Evolutionary conservation across 2,113 vertebrate genomes (phyloP).

Genomic region (Pelusios castaneus): DNA sequence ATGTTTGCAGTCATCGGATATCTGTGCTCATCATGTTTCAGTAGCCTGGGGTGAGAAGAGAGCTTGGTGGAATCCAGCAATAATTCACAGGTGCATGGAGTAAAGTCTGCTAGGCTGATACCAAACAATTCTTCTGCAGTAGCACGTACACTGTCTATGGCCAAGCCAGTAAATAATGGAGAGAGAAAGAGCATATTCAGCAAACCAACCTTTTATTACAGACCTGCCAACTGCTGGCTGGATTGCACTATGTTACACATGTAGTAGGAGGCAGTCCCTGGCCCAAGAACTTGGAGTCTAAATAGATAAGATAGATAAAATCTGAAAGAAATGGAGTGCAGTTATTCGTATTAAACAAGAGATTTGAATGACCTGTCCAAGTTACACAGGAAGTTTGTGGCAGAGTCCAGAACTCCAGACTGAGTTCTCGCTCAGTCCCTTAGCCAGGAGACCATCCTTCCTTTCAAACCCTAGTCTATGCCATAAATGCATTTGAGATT

Average conservation of each 20-base stretch:
- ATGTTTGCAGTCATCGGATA: neutral
- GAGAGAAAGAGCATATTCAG: neutral
- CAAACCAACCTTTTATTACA: neutral
- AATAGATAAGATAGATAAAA: neutral
- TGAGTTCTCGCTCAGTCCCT: neutral
- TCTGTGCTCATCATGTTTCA: neutral
- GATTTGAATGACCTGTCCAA: neutral
- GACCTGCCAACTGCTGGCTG: neutral
- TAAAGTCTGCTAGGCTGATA: neutral
- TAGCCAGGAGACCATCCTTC: neutral
- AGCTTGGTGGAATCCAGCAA: neutral
- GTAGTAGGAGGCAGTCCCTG: neutral
- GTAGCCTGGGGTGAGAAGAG: neutral
- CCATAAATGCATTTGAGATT: neutral
- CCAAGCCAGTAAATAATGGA: neutral
- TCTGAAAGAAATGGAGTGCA: neutral
- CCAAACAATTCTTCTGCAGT: neutral
- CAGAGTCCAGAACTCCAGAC: neutral
- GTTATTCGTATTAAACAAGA: neutral
- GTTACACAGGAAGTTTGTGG: neutral
- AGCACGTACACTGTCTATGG: neutral
- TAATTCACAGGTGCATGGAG: neutral
- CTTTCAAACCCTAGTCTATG: neutral
- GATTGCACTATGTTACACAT: neutral
- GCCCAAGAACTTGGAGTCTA: neutral